These are phyloP conservation scores for Hipposideros larvatus DNA, from an alignment of 2,797 vertebrate species.

Conservation along the genomic window DNA sequence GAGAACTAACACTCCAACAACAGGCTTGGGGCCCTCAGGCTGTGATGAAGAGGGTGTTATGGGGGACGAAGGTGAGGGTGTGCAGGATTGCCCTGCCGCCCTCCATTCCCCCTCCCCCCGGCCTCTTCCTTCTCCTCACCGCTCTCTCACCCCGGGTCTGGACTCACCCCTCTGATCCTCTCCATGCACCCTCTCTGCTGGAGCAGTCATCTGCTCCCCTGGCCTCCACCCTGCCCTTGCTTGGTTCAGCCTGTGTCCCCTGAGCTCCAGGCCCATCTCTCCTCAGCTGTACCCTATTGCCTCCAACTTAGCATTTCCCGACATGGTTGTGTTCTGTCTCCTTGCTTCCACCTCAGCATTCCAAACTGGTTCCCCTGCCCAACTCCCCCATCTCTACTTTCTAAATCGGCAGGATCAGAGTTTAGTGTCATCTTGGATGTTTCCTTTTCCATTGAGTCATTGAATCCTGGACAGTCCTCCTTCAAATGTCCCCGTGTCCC, in stretches of 20 bases:
- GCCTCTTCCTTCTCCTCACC: not conserved
- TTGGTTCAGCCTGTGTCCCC: not conserved
- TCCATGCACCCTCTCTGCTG: not conserved
- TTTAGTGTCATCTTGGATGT: not conserved
- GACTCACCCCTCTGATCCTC: not conserved
- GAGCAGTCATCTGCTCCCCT: not conserved
- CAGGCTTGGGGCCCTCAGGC: not conserved
- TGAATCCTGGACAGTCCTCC: not conserved
- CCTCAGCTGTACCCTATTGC: not conserved
- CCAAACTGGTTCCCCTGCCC: not conserved
- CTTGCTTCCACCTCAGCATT: not conserved
- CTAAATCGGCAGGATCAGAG: not conserved
- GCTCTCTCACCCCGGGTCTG: not conserved
- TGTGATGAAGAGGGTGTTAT: not conserved
- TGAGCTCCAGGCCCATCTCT: not conserved
- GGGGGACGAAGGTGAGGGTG: not conserved
- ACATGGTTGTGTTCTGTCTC: accelerated
- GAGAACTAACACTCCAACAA: not conserved
- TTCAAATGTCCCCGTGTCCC: not conserved
- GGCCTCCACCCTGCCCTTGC: accelerated
- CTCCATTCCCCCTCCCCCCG: accelerated
- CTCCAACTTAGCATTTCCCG: not conserved
- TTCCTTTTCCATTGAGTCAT: not conserved
- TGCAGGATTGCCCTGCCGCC: not conserved
- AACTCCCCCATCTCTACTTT: not conserved